Base-by-base conservation (phyloP, 2,113 vertebrate species). In the Corydoras maculifer region DNA sequence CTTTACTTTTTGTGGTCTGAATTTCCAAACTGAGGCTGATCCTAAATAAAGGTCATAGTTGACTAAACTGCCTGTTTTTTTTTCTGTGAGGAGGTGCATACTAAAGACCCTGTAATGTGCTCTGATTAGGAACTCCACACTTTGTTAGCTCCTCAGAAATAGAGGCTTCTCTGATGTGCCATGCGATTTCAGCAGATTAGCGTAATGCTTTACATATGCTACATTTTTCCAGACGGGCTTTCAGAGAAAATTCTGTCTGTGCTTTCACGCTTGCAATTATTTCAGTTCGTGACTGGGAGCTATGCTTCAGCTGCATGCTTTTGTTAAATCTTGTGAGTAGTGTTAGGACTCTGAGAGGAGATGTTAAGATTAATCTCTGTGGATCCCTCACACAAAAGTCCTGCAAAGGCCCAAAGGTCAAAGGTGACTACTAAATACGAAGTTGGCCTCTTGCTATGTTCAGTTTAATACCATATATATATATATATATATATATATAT, bases 151-250 rank as follows among this genome's bases (percentile, higher is more conserved):
- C 69, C 57, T 73, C 75, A 74, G 70, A 77, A 79, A 67, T 30
- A 53, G 72, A 68, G 15, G 15, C 53, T 77, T 78, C 67, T 79
- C 51, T 35, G 15, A 59, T 53, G 71, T 70, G 66, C 65, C 68
- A 48, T 69, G 64, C 14, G 15, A 65, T 77, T 81, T 78, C 72
- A 75, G 76, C 72, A 72, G 76, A 80, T 74, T 78, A 69, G 65
- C 18, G 43, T 78, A 79, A 82, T 79, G 62, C 74, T 78, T 73
- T 78, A 78, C 74, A 78, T 58, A 74, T 72, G 79, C 74, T n/a
- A 31, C 49, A 18, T 63, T 73, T 69, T 62, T 64, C 50, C 76
- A 71, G 73, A 65, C 74, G 25, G 29, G 66, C 29, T 69, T 80
- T 69, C 35, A 62, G 71, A 72, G 70, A 70, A 70, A 78, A 77